Conservation (phyloP, 2,888 invertebrate genomes). For the Hoplodrina ambigua region DNA sequence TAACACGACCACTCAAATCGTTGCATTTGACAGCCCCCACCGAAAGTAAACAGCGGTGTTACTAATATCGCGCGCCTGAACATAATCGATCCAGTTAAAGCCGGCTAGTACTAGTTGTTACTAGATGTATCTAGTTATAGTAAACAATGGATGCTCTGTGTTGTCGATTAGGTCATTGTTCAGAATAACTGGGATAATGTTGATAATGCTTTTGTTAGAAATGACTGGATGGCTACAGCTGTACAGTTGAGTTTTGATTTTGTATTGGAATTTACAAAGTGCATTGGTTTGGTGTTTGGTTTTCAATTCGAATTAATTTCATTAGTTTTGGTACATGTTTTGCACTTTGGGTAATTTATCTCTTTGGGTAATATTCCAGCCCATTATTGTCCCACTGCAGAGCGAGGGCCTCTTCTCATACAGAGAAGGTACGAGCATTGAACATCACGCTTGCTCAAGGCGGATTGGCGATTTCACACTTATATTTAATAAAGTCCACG, state of each 20-base stretch:
- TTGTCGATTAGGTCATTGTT: conserved; percentile 57
- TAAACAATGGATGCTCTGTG: conserved; percentile 45
- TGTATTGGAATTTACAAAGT: conserved; percentile 16
- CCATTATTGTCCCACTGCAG: no score
- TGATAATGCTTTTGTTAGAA: conserved; percentile 48
- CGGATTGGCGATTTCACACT: no score
- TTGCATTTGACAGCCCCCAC: conserved; percentile 48
- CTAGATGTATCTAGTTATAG: conserved; percentile 45
- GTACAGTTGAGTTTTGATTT: conserved; percentile 16
- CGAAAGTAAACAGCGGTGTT: conserved; percentile 39
- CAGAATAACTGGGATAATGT: conserved; percentile 48
- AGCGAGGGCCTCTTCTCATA: no score
- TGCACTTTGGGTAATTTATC: not conserved
- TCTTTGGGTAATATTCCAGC: no score
- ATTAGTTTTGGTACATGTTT: not conserved
- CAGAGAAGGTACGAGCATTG: no score
- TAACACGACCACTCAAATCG: conserved; percentile 26
- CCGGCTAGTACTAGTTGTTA: conserved; percentile 35
- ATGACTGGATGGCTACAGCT: conserved; percentile 14
- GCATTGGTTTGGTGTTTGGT: conserved; percentile 1
- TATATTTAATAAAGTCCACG: no score
- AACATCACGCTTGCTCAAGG: no score
- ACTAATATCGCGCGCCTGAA: conserved; percentile 21
- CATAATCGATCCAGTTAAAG: conserved; percentile 33
- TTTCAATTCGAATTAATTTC: not conserved